These are phyloP conservation scores for Tachystola acroxantha DNA, from an alignment of 2,888 invertebrate genomes.

Conservation along the genomic window DNA sequence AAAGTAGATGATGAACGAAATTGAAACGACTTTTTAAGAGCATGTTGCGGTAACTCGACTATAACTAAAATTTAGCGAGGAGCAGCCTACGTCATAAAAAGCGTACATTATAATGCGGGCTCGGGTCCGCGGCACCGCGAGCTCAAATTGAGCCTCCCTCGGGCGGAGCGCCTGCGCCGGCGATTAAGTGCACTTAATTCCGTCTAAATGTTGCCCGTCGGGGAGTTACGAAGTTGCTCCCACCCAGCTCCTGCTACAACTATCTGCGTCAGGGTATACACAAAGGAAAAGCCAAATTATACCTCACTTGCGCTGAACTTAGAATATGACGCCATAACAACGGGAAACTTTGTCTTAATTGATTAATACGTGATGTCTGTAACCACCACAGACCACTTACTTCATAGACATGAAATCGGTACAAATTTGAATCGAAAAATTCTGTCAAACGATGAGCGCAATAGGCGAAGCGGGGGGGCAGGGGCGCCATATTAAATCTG, in stretches of 20 bases:
- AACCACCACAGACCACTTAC: too few species aligned
- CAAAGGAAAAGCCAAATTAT: conserved; percentile 12
- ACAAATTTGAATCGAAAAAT: too few species aligned
- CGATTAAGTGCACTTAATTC: conserved; percentile 72
- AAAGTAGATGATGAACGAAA: background rate
- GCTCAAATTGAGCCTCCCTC: conserved; percentile 46
- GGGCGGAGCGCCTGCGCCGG: conserved; percentile 55
- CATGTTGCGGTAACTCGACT: conserved; percentile 26
- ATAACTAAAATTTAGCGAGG: conserved; percentile 40
- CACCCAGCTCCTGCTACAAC: conserved; percentile 23
- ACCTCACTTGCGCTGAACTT: conserved; percentile 4
- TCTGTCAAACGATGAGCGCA: too few species aligned
- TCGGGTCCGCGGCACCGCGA: conserved; percentile 11
- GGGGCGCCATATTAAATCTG: too few species aligned
- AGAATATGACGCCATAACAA: conserved; percentile 9
- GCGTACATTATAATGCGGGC: conserved; percentile 46
- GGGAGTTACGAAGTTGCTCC: conserved; percentile 39
- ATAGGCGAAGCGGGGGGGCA: too few species aligned
- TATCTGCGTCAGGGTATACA: conserved; percentile 7
- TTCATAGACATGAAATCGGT: too few species aligned
- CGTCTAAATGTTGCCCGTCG: conserved; percentile 62
- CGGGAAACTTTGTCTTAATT: conserved; percentile 6
- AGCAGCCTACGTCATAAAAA: conserved; percentile 38
- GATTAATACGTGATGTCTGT: background rate
- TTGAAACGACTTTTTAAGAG: conserved; percentile 11